Conservation (phyloP, 2,113 vertebrate species). For the Etheostoma spectabile region DNA sequence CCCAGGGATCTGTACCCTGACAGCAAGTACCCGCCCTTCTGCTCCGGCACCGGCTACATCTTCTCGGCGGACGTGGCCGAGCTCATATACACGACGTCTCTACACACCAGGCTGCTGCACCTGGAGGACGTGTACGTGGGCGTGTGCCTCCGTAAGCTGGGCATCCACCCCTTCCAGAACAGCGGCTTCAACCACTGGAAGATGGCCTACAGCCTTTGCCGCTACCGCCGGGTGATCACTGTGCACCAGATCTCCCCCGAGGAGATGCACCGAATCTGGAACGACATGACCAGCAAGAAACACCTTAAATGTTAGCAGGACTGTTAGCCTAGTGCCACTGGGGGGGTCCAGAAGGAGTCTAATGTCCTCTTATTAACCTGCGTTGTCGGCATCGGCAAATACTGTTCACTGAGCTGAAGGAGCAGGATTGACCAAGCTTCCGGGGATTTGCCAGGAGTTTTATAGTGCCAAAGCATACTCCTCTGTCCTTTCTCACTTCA, state of each 20-base stretch:
- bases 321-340: background rate
- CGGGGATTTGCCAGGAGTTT: conserved; percentile 13
- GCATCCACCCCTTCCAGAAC: conserved; percentile 98
- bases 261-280: conserved; percentile 99
- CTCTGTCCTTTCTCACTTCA: background rate
- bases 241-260: conserved; percentile 99
- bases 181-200: conserved; percentile 99
- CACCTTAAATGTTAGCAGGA: conserved; percentile 93
- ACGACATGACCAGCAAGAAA: conserved; percentile 99
- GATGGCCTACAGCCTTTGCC: conserved; percentile 97
- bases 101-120: conserved; percentile 97
- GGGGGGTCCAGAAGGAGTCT: conserved; percentile 1
- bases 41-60: conserved; percentile 97
- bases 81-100: conserved; percentile 96
- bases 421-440: conserved; percentile 4
- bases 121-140: conserved; percentile 98
- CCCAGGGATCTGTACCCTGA: conserved; percentile 96
- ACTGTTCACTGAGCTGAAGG: conserved; percentile 18
- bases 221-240: conserved; percentile 95
- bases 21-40: conserved; percentile 98
- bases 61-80: conserved; percentile 98
- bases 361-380: background rate
- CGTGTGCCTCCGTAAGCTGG: conserved; percentile 94
- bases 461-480: conserved; percentile 43
- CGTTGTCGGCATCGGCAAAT: conserved; percentile 16